phyloP scores from a whole-genome alignment of 2,113 vertebrate species.

The Neolamprologus variostigma region DNA sequence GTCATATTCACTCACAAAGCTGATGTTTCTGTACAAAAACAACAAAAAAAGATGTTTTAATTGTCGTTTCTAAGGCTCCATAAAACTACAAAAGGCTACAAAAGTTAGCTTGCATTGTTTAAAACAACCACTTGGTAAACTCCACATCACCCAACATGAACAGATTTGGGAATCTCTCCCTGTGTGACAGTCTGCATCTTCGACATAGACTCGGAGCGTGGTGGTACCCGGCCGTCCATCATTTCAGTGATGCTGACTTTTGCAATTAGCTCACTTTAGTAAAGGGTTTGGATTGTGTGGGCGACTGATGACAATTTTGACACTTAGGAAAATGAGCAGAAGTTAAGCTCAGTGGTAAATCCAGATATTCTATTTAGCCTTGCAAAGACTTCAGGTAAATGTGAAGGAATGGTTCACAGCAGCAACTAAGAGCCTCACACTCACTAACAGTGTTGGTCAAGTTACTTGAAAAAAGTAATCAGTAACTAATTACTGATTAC shows the following conservation, averaged over 20 bases:
- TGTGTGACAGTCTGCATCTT: not conserved
- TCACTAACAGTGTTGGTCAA: not conserved
- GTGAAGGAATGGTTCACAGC: not conserved
- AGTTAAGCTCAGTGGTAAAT: not conserved
- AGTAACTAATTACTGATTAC: no score
- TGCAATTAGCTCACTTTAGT: not conserved
- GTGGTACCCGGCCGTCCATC: not conserved
- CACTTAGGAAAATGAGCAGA: not conserved
- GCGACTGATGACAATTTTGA: not conserved
- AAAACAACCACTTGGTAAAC: not conserved
- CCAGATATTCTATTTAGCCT: not conserved
- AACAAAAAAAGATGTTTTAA: not conserved
- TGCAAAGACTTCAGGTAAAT: not conserved
- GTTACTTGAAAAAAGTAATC: no score
- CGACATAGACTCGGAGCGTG: fast-evolving
- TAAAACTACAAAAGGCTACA: not conserved
- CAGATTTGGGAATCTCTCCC: not conserved
- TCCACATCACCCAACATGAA: not conserved
- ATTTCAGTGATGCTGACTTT: not conserved
- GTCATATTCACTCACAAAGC: not conserved
- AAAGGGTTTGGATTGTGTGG: not conserved
- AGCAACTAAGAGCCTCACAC: not conserved
- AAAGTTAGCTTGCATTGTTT: not conserved
- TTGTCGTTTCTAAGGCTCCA: fast-evolving
- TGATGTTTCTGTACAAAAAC: not conserved